Evolutionary conservation across 2,113 vertebrate genomes (phyloP).

Genomic region (Todiramphus saurophagus): DNA sequence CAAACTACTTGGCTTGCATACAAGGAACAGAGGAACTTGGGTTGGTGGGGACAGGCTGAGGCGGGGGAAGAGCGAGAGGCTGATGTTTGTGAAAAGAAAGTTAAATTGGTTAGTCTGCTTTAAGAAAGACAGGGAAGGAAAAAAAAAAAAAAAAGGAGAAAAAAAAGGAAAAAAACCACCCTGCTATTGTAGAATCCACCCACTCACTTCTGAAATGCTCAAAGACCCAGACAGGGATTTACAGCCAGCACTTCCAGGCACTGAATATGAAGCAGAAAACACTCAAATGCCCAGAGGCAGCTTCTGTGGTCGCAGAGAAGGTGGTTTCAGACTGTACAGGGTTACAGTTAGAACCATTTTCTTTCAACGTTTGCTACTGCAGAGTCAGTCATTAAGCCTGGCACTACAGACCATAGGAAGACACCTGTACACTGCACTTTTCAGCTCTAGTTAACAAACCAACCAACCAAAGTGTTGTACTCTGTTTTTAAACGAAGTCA

Average conservation of each 20-base stretch:
- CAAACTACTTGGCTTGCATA: constrained; percentile 22
- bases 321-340: neutral
- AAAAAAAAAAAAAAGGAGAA: neutral
- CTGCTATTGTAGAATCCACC: constrained; percentile 48
- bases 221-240: constrained; percentile 44
- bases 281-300: constrained; percentile 19
- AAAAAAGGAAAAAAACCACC: neutral
- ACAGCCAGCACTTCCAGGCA: constrained; percentile 36
- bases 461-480: neutral
- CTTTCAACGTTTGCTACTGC: constrained; percentile 10
- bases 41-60: constrained; percentile 8
- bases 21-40: constrained; percentile 48
- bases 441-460: neutral
- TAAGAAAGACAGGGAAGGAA: neutral
- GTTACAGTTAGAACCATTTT: neutral
- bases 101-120: constrained; percentile 24
- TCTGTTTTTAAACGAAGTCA: neutral
- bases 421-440: neutral
- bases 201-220: constrained; percentile 47
- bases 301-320: constrained; percentile 1
- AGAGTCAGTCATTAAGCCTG: neutral
- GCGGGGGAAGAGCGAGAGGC: neutral
- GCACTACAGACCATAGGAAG: neutral
- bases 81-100: neutral
- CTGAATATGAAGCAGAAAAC: constrained; percentile 25